A percentile compares a stretch with the other conserved stretches of the same genome.
phyloP scores from a whole-genome alignment of 2,797 vertebrate species.

The Martes flavigula region DNA sequence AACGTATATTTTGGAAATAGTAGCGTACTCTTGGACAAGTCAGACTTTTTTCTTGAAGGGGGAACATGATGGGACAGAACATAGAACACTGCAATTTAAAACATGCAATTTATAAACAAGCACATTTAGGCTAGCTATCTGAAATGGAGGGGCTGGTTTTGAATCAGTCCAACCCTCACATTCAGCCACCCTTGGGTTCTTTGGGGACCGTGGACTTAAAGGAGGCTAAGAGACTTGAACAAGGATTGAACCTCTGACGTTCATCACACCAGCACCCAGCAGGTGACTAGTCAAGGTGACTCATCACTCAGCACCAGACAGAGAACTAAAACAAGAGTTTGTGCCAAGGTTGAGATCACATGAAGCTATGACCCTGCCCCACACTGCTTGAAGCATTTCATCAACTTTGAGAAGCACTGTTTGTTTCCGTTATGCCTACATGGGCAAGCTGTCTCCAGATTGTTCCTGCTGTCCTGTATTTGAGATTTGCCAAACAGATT shows the following conservation, averaged over 20 bases:
- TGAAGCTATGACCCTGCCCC: neutral
- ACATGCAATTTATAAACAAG: neutral
- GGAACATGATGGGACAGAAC: slow-evolving; percentile 21
- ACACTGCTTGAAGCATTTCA: neutral
- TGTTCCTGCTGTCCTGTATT: neutral
- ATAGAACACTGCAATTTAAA: slow-evolving; percentile 4
- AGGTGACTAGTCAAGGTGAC: neutral
- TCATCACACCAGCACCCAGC: neutral
- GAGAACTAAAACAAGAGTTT: neutral
- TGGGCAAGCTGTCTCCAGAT: neutral
- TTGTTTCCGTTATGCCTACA: neutral
- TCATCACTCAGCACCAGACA: neutral
- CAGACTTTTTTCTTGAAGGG: neutral
- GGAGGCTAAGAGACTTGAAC: neutral
- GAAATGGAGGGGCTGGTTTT: neutral
- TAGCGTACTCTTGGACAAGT: neutral
- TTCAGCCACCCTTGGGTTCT: neutral
- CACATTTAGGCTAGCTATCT: neutral
- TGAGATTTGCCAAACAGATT: neutral
- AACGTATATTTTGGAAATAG: neutral
- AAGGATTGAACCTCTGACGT: neutral
- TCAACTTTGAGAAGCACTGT: neutral
- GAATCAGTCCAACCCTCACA: neutral
- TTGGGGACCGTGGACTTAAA: neutral
- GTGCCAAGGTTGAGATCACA: neutral